Evolutionary conservation across 2,888 invertebrate species (phyloP).

Genomic region (Thysanoteuthis rhombus): DNA sequence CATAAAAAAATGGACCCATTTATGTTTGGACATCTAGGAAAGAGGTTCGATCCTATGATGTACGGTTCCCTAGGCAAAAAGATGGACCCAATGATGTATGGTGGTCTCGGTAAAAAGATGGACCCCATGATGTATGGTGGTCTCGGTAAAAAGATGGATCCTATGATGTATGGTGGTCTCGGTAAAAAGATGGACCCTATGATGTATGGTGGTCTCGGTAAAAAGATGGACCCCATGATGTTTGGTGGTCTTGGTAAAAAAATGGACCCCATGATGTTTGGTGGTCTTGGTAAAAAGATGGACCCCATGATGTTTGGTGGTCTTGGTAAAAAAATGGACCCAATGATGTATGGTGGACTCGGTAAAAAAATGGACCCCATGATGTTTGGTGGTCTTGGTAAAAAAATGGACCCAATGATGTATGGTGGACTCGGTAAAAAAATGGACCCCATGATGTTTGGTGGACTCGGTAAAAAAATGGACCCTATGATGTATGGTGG

Average conservation of each 20-base stretch:
- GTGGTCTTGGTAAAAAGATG: conserved; percentile 1
- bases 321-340: background rate
- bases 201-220: background rate
- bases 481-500: conserved; percentile 19
- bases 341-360: background rate
- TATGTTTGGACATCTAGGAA: background rate
- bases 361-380: background rate
- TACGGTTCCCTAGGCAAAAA: background rate
- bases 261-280: conserved; percentile 21
- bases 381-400: background rate
- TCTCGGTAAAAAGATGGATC: background rate
- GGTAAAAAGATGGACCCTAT: conserved; percentile 19
- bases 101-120: background rate
- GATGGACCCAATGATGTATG: background rate
- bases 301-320: conserved; percentile 17
- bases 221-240: background rate
- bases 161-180: background rate
- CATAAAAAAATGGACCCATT: background rate
- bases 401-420: background rate
- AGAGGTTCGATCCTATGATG: background rate
- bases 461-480: background rate
- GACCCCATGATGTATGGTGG: conserved; percentile 23
- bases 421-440: background rate
- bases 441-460: conserved; percentile 16
- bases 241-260: background rate